Evolutionary conservation across 2,113 vertebrate species (phyloP).

Genomic region (Eulemur macaco): DNA sequence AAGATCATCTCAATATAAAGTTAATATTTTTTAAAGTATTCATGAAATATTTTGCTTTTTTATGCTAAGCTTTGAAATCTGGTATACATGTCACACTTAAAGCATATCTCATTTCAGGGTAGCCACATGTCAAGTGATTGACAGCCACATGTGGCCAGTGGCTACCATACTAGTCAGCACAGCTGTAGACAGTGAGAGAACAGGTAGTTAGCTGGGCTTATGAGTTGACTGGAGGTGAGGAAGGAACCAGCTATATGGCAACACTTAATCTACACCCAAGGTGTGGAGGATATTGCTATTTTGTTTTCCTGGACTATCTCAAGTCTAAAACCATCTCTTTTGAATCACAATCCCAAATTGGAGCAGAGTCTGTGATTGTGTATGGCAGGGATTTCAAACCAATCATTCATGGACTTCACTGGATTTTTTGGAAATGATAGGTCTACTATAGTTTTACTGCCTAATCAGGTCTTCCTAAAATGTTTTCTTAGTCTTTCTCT

Average conservation of each 20-base stretch:
- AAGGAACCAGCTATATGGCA: not conserved
- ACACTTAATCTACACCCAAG: not conserved
- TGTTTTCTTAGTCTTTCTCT: not conserved
- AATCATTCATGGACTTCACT: not conserved
- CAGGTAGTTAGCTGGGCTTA: not conserved
- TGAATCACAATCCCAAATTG: not conserved
- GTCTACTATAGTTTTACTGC: not conserved
- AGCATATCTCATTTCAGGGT: not conserved
- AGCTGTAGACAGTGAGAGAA: not conserved
- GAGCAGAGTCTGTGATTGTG: not conserved
- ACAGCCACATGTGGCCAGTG: not conserved
- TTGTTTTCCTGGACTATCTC: not conserved
- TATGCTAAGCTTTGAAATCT: not conserved
- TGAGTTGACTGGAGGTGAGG: not conserved
- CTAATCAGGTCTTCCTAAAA: not conserved
- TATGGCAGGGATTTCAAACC: not conserved
- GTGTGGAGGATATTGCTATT: not conserved
- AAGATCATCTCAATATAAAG: not conserved
- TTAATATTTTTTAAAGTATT: not conserved
- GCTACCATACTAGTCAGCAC: not conserved
- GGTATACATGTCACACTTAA: not conserved
- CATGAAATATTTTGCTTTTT: not conserved
- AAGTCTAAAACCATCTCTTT: not conserved
- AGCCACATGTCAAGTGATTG: not conserved
- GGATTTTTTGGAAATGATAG: not conserved